Percentiles rank a stretch among this genome's conserved stretches.
These are phyloP conservation scores for Rhopilema esculentum DNA, from an alignment of 30 jellyfish, hydroid and myxozoan species.

Conservation along the genomic window DNA sequence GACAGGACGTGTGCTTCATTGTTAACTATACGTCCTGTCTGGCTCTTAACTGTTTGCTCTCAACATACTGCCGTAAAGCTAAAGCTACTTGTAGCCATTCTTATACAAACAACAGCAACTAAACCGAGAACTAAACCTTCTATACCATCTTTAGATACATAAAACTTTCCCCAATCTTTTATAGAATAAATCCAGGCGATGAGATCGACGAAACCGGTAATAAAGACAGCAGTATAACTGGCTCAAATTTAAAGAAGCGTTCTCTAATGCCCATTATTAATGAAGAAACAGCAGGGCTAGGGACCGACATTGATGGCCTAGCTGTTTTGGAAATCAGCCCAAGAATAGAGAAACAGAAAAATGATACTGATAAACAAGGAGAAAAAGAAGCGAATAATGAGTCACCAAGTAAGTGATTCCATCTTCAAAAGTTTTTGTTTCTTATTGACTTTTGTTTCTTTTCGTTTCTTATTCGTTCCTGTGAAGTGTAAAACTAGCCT, in stretches of 20 bases:
- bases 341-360: not conserved
- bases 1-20: no score
- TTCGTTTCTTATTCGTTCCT: no score
- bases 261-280: conserved; percentile 14
- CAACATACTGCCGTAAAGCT: no score
- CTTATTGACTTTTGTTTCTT: not conserved
- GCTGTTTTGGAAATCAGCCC: not conserved
- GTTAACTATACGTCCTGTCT: no score
- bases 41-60: no score
- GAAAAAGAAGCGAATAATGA: not conserved
- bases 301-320: not conserved
- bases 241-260: not conserved
- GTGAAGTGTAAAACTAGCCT: no score
- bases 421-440: not conserved
- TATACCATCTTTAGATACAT: no score
- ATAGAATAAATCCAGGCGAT: conserved; percentile 52
- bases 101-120: no score
- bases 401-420: not conserved
- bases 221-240: not conserved
- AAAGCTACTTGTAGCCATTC: no score
- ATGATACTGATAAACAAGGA: not conserved
- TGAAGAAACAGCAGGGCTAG: conserved; percentile 20
- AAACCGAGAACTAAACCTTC: no score
- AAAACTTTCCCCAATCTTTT: no score
- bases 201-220: conserved; percentile 12